Evolutionary conservation across 2,113 vertebrate species (phyloP), one percentile per base, ranked within the genome.

Genomic region (Xiphophorus couchianus): DNA sequence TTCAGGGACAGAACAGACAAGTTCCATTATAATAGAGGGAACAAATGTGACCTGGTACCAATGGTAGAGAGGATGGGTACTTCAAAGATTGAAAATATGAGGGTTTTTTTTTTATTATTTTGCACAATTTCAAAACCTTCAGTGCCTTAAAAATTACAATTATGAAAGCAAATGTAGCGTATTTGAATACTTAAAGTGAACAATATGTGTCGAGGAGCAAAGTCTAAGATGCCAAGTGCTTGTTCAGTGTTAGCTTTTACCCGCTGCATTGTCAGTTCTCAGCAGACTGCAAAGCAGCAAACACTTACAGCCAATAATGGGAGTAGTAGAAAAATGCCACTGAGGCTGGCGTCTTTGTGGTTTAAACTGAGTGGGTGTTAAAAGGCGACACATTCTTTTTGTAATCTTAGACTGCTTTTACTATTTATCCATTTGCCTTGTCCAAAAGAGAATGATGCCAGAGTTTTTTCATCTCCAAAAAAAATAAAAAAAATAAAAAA

Each of bases 401-500:
- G 51, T n/a, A 25, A 58, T 58, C 60, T 42, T 29, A 85, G 86
- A 82, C 86, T 87, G 88, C 85, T 91, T 85, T 78, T 85, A 84
- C 84, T 88, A 76, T 86, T 90, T 82, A 84, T 83, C 85, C 88
- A 15, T 86, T 81, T 84, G 82, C 25, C 85, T 75, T 83, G 80
- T 84, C 78, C 77, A 58, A 58, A 58, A n/a, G 8, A 58, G 17
- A 22, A n/a, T 58, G 17, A 58, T 58, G 51, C 22, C 17, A 2
- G 25, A 25, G 14, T n/a, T 58, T 58, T 54, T 58, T 25, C 51
- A 22, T n/a, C 9, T n/a, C 51, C 48, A 51, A 17, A 54, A 7
- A 19, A 14, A 42, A 42, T 42, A 42, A 42, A 15, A 15, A 2
- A n/a, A n/a, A 58, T 2, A n/a, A 17, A 58, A 0, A 30, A 30